Evolutionary conservation across 92 coral and sea anemone species (phyloP), one percentile per base, ranked within the genome.

Genomic region (Porites divaricata): DNA sequence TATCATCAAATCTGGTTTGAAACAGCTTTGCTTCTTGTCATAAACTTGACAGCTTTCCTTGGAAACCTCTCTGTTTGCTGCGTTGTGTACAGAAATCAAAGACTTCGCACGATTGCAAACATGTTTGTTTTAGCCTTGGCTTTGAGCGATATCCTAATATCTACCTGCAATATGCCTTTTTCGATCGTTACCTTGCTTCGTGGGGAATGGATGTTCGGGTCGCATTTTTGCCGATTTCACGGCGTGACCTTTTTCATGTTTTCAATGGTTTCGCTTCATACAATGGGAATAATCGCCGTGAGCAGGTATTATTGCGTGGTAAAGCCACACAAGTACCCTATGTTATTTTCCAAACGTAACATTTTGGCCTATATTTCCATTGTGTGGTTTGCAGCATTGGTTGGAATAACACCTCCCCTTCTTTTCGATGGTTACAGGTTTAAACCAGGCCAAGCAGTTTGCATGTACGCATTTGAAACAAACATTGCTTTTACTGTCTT

Each of bases 401-500:
- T 89, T 72, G 95, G 83, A 9, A 82, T 91, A 1, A 51, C 86
- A 0, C 95, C 93, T 13, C 95, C 95, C 1, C 58, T 89, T 41
- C 82, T 92, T 59, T 53, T 86, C 12, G 16, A 20, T 7, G 85
- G 84, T 26, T 92, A 81, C 82, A 67, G 77, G 19, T 92, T 92
- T 64, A 92, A 92, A 20, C 95, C 92, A 17, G 92, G 90, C 12
- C 88, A 89, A 81, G 88, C 90, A 10, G 80, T 92, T 88, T 92
- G 95, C 21, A 69, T 92, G 2, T 83, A 87, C 86, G 83, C 95
- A 19, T 92, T 91, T 51, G 90, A 91, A 64, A 74, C 81, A 8
- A 85, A 85, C 59, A 80, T 85, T 22, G 90, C 80, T 58, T 88
- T 80, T 22, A 89, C 95, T 1, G 63, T 83, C 35, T 85, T 81